Percentiles rank a stretch among this genome's conserved stretches.
phyloP scores from a whole-genome alignment of 2,797 vertebrate species.

The Mormyrus proboscirostris region DNA sequence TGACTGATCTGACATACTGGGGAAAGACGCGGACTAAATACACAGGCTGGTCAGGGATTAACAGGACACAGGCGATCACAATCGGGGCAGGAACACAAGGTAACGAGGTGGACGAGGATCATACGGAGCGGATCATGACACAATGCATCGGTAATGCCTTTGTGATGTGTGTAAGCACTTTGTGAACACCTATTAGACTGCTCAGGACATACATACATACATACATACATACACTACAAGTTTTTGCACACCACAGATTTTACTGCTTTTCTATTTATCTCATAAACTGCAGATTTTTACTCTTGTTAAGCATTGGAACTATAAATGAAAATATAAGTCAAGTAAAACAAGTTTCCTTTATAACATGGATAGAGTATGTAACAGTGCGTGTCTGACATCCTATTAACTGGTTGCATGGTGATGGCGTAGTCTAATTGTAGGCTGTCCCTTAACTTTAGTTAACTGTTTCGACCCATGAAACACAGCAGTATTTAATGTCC shows the following conservation, averaged over 20 bases:
- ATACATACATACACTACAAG: background rate
- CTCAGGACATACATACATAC: background rate
- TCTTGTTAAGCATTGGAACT: background rate
- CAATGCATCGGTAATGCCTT: background rate
- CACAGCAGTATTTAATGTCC: background rate
- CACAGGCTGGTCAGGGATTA: no score
- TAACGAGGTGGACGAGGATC: no score
- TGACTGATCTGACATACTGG: no score
- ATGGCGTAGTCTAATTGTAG: background rate
- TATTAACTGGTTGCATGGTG: background rate
- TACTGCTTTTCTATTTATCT: background rate
- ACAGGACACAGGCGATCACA: no score
- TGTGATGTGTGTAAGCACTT: background rate
- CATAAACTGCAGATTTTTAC: background rate
- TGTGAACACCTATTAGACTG: background rate
- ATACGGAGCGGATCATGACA: no score
- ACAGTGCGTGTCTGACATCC: background rate
- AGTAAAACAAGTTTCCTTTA: background rate
- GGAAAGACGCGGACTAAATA: no score
- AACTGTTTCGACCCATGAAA: background rate
- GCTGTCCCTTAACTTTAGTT: background rate
- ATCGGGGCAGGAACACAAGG: no score
- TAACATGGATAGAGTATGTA: background rate
- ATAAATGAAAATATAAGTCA: background rate
- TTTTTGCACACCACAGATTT: background rate